phyloP scores from a whole-genome alignment of 2,113 vertebrate genomes.

The Sinocyclocheilus anophthalmus region DNA sequence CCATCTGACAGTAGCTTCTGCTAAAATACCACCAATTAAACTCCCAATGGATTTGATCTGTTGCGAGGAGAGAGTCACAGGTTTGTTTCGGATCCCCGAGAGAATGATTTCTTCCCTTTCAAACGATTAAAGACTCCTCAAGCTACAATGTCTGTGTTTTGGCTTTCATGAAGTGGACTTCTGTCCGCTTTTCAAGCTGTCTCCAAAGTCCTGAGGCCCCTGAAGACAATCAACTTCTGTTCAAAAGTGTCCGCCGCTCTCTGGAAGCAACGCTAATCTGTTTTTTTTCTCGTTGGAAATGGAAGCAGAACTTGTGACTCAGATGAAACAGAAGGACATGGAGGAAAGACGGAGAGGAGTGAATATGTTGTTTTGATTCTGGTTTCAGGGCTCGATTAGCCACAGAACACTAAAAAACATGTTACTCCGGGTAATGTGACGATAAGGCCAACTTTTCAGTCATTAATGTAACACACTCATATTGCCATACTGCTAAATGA shows the following conservation, averaged over 20 bases:
- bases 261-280: conserved; percentile 67
- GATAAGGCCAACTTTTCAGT: not conserved
- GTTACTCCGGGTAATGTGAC: not conserved
- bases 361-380: conserved; percentile 20
- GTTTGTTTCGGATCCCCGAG: not conserved
- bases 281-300: conserved; percentile 69
- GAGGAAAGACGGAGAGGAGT: not conserved
- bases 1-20: not conserved
- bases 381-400: conserved; percentile 32
- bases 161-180: conserved; percentile 18
- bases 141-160: conserved; percentile 32
- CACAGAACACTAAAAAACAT: not conserved
- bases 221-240: conserved; percentile 23
- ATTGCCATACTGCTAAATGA: no score
- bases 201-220: conserved; percentile 6
- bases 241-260: conserved; percentile 41
- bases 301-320: conserved; percentile 57
- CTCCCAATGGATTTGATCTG: not conserved
- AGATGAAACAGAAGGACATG: conserved; percentile 32
- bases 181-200: conserved; percentile 19
- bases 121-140: conserved; percentile 23
- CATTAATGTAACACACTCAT: not conserved
- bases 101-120: not conserved
- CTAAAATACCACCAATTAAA: not conserved
- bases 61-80: not conserved